These are phyloP conservation scores for Phaedon cochleariae DNA, from an alignment of 2,888 invertebrate species.

Conservation along the genomic window DNA sequence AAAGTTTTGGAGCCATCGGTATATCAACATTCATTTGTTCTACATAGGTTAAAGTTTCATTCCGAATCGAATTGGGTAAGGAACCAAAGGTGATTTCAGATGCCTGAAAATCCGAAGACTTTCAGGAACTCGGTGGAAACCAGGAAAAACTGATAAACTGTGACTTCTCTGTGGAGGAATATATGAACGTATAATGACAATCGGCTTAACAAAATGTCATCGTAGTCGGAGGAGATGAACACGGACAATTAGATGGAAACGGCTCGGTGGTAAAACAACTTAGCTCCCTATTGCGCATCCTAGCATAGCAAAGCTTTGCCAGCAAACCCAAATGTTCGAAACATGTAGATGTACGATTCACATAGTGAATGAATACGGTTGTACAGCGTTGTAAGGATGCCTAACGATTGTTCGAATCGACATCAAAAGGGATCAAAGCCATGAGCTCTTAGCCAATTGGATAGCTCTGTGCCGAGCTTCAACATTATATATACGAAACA, in stretches of 20 bases:
- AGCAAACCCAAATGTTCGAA: constrained; percentile 28
- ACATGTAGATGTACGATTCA: constrained; percentile 41
- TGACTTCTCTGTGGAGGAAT: too few relatives aligned
- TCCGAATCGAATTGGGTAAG: too few relatives aligned
- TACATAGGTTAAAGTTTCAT: too few relatives aligned
- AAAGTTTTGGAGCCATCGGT: too few relatives aligned
- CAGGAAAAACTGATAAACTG: too few relatives aligned
- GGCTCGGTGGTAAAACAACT: neutral
- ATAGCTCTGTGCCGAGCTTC: constrained; percentile 36
- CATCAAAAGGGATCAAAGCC: constrained; percentile 56
- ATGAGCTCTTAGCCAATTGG: constrained; percentile 57
- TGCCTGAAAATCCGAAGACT: too few relatives aligned
- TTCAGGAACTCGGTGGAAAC: too few relatives aligned
- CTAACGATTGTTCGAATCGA: constrained; percentile 47
- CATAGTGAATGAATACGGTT: constrained; percentile 53
- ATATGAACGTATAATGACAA: too few relatives aligned
- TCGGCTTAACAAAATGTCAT: neutral
- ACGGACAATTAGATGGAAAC: neutral
- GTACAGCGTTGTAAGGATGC: constrained; percentile 50
- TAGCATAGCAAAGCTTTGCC: constrained; percentile 9
- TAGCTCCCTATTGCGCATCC: neutral
- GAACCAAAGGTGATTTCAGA: too few relatives aligned
- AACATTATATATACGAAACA: constrained; percentile 41
- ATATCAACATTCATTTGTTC: too few relatives aligned
- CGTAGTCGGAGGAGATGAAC: neutral